Evolutionary conservation across 2,888 invertebrate genomes (phyloP), one percentile per base, ranked within the genome.

Genomic region (Tenthredo amoena): DNA sequence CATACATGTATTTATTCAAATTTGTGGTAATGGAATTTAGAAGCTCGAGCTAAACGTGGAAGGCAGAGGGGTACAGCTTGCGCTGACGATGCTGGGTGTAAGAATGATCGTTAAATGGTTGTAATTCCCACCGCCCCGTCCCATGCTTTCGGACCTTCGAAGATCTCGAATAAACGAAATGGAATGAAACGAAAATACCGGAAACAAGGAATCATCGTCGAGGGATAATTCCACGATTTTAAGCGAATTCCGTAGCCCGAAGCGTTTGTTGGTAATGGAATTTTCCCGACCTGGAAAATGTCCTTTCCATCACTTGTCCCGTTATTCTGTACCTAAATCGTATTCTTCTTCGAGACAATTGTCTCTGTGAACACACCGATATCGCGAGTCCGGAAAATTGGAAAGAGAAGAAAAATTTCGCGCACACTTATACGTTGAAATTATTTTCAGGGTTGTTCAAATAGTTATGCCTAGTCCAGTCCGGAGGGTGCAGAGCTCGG

Each of bases 1-100:
- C 91, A 87, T 89, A 90, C 89, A 90, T 91, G 91, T 91, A 91
- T 91, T 91, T 91, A 91, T 91, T 91, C 90, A 90, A 88, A 91
- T 91, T 90, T 87, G 84, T 86, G 83, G 88, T 89, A 90, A 90
- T 89, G 86, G 87, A 91, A 91, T 91, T 91, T 89, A 85, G 72
- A 86, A 88, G 84, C 71, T 72, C 55, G 85, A 87, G 86, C 87
- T 88, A 65, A 65, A 82, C 65, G 65, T 26, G 65, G 65, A 15
- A 12, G 43, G 62, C 9, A 43, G 43, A 43, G 43, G 58, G 21
- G 26, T 40, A 65, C 37, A 47, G 82, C 34, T 82, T 58, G 82
- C 37, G 76, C 47, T 76, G 76, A 76, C 76, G 47, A 76, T 21
- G 76, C 76, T 76, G 34, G 21, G 26, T 15, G 47, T 47, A 43